phyloP scores from a whole-genome alignment of 2,888 invertebrate species.

The Saturnia japonica region DNA sequence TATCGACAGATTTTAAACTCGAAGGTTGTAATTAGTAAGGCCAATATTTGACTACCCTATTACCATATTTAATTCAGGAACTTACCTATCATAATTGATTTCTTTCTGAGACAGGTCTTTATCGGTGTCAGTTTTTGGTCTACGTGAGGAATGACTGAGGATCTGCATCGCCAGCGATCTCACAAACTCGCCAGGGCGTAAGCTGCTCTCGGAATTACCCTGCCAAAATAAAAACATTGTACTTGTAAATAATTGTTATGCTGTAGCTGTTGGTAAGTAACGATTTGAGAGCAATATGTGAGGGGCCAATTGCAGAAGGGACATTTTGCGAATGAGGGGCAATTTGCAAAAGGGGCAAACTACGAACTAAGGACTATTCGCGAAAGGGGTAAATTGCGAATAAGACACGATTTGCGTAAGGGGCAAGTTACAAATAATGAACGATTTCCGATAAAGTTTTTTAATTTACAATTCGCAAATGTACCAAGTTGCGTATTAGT shows the following conservation, averaged over 20 bases:
- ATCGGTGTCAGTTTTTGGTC: slow-evolving; percentile 59
- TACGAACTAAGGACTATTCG: neutral
- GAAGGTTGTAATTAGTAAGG: no score
- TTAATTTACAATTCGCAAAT: neutral
- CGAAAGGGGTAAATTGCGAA: neutral
- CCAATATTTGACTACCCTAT: no score
- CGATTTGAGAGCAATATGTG: neutral
- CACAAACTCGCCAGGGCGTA: slow-evolving; percentile 93
- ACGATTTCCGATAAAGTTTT: no score
- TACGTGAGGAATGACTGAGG: slow-evolving; percentile 84
- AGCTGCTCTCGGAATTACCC: slow-evolving; percentile 91
- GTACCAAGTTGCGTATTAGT: neutral
- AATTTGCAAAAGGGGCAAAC: neutral
- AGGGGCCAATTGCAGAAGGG: neutral
- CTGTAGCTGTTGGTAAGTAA: no score
- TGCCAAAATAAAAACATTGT: slow-evolving; percentile 32
- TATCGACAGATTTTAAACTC: no score
- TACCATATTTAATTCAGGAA: neutral
- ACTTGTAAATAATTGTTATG: neutral
- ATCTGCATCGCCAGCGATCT: slow-evolving; percentile 92
- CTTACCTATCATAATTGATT: slow-evolving; percentile 8
- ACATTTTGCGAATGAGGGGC: neutral
- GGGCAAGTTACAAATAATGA: no score
- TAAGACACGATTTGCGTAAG: neutral
- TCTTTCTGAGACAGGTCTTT: slow-evolving; percentile 27